Evolutionary conservation across 1,140 invertebrate genomes (phyloP), one percentile per base, ranked within the genome.

Genomic region (Protaetia brevitarsis): DNA sequence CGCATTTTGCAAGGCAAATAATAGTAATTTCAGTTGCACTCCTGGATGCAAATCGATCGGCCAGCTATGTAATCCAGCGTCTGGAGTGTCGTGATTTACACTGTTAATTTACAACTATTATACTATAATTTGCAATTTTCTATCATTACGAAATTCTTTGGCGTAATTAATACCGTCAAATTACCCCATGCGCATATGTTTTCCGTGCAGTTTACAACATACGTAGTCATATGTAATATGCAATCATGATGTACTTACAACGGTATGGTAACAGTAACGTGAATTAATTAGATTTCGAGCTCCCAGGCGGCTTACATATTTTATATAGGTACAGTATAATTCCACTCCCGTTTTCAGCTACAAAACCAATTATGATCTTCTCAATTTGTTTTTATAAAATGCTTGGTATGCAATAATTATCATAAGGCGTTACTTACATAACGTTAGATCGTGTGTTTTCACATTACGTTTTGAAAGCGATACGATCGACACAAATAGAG

Each of bases 101-200:
- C 19, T 51, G 41, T 19, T 51, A 51, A 51, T 51, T 23, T 21
- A 21, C 41, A 51, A n/a, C 41, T 5, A 51, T 51, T 51, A 51
- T 51, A 51, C 41, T 10, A 51, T 13, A 51, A 51, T 51, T 51
- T 51, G 41, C 26, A 51, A 51, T 51, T 51, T 19, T 21, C 41
- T 51, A 10, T 51, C 26, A 51, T 51, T 51, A 51, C 41, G 41
- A 51, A 51, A 51, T 23, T 51, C 19, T 51, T 51, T 51, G 8
- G 0, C 3, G 26, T 51, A 51, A 51, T 51, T 51, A 51, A 19
- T 19, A 8, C 11, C 16, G 26, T 21, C 16, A 23, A 51, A 21
- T 51, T 51, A 21, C 41, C 16, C 1, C 26, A 2, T 51, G 26
- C n/a, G 41, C 41, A 51, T 51, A 23, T 51, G 16, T 51, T 51